Conservation (phyloP, 2,797 vertebrate genomes). For the Sus cebifrons region DNA sequence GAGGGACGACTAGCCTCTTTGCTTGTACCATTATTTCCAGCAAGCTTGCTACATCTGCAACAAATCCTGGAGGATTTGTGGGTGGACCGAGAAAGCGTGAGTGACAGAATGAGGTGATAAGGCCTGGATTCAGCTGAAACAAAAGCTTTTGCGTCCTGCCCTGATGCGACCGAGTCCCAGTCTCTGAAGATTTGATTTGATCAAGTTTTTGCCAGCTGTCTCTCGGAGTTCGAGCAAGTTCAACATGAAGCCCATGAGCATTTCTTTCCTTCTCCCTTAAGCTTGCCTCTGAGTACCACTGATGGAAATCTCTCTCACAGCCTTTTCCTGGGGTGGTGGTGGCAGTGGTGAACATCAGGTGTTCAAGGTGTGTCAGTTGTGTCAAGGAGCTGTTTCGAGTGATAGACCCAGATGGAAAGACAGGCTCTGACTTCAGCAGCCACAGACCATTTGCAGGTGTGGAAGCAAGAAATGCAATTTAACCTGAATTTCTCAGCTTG, state of each 20-base stretch:
- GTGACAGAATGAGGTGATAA: conserved; percentile 90
- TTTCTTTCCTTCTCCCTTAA: conserved; percentile 60
- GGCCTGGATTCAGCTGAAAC: conserved; percentile 85
- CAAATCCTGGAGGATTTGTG: conserved; percentile 92
- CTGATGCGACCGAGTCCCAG: conserved; percentile 79
- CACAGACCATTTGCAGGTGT: conserved; percentile 45
- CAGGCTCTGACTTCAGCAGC: not conserved
- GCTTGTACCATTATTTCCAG: conserved; percentile 92
- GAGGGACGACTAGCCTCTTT: conserved; percentile 90
- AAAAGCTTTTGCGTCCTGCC: conserved; percentile 86
- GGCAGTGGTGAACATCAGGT: conserved; percentile 59
- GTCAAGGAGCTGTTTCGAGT: conserved; percentile 62
- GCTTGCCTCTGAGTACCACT: conserved; percentile 28
- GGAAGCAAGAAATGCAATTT: conserved; percentile 67
- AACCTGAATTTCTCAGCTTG: conserved; percentile 59
- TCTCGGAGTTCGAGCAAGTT: conserved; percentile 80
- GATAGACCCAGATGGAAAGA: conserved; percentile 36
- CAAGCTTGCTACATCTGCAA: conserved; percentile 92
- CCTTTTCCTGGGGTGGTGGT: conserved; percentile 52
- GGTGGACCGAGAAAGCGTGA: conserved; percentile 86
- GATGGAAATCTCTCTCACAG: conserved; percentile 69
- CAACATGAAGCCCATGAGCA: conserved; percentile 73
- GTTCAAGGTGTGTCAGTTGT: not conserved
- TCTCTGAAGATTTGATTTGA: conserved; percentile 88
- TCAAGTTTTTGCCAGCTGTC: conserved; percentile 89